phyloP scores from a whole-genome alignment of 1,140 invertebrate species.

The Acromyrmex charruanus region DNA sequence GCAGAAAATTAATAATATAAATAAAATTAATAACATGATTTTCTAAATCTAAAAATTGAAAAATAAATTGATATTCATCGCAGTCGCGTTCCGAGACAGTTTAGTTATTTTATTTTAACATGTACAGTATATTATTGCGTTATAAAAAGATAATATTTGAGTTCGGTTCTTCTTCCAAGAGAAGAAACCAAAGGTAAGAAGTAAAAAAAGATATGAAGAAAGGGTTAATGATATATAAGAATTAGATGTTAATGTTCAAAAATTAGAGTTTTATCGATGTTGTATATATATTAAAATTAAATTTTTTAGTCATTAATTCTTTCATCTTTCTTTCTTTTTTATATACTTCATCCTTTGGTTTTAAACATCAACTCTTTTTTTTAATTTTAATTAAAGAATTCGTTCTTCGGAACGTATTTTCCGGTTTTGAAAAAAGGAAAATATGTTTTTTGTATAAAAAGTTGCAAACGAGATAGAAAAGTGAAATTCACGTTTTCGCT shows the following conservation, averaged over 20 bases:
- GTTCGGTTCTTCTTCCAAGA: slow-evolving; percentile 56
- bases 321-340: slow-evolving; percentile 27
- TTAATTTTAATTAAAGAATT: neutral
- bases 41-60: neutral
- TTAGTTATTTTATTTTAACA: slow-evolving; percentile 25
- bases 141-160: slow-evolving; percentile 45
- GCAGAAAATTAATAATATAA: neutral
- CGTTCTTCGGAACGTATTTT: neutral
- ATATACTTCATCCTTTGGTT: slow-evolving; percentile 36
- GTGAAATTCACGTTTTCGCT: neutral
- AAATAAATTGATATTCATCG: slow-evolving; percentile 6
- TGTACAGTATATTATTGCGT: slow-evolving; percentile 73
- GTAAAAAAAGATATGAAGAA: slow-evolving; percentile 16
- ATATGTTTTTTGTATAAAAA: neutral
- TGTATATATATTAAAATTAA: slow-evolving; percentile 73
- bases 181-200: slow-evolving; percentile 7
- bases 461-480: neutral
- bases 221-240: slow-evolving; percentile 3
- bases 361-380: slow-evolving; percentile 9
- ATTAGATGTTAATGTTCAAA: slow-evolving; percentile 65
- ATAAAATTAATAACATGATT: neutral
- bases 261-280: slow-evolving; percentile 75
- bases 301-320: slow-evolving; percentile 70
- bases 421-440: neutral
- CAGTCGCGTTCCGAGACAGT: slow-evolving; percentile 32